Evolutionary conservation across 2,888 invertebrate genomes (phyloP).

Genomic region (Augochlorella aurata): DNA sequence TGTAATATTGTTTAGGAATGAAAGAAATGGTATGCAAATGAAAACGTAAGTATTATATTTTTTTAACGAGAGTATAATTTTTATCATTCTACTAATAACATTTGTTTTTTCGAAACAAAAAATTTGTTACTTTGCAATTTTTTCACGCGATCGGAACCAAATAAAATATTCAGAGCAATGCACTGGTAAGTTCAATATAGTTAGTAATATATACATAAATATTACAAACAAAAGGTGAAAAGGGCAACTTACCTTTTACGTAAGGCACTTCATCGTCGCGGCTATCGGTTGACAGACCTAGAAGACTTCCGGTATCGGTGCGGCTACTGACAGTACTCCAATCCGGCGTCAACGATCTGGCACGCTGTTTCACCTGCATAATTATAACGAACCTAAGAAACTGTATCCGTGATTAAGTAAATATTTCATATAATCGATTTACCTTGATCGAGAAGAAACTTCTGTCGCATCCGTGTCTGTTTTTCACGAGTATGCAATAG

Average conservation of each 20-base stretch:
- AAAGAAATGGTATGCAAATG: no score
- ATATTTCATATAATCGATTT: conserved; percentile 68
- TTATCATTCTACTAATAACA: no score
- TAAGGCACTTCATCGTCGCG: conserved; percentile 84
- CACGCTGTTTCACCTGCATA: conserved; percentile 84
- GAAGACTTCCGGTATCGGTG: conserved; percentile 50
- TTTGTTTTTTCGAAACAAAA: no score
- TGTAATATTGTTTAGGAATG: no score
- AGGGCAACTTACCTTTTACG: conserved; percentile 83
- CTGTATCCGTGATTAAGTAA: background rate
- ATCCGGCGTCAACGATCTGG: conserved; percentile 89
- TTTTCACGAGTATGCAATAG: conserved; percentile 94
- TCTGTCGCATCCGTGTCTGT: conserved; percentile 92
- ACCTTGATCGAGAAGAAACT: conserved; percentile 93
- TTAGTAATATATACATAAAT: background rate
- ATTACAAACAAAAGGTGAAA: background rate
- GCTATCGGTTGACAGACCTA: conserved; percentile 68
- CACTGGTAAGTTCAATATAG: no score
- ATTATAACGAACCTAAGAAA: conserved; percentile 13
- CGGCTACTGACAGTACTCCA: conserved; percentile 83
- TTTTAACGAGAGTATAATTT: no score
- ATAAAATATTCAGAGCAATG: no score
- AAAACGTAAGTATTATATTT: no score
- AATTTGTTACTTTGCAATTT: no score
- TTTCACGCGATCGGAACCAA: no score